Conservation (phyloP, 2,888 invertebrate species). For the Agrotis segetum region DNA sequence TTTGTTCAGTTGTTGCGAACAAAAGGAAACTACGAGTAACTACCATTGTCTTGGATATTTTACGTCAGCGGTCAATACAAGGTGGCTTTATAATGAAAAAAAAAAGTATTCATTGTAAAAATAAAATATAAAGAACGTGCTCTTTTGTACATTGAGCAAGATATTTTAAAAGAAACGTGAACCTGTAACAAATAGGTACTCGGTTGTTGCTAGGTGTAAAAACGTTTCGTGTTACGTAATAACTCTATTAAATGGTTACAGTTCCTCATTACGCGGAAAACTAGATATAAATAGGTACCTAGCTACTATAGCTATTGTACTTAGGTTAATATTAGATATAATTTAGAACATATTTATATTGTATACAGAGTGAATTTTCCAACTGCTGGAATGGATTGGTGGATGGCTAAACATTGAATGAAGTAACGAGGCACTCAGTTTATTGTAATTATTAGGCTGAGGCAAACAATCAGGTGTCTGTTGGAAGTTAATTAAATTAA, state of each 20-base stretch:
- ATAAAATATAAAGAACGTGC: slow-evolving; percentile 51
- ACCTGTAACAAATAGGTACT: slow-evolving; percentile 15
- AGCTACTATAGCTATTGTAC: not conserved
- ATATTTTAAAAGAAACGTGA: slow-evolving; percentile 41
- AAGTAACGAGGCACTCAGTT: too few relatives aligned
- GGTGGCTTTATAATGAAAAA: slow-evolving; percentile 9
- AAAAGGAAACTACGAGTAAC: slow-evolving; percentile 48
- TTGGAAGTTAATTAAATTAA: too few relatives aligned
- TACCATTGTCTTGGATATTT: slow-evolving; percentile 45
- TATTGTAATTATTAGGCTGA: too few relatives aligned
- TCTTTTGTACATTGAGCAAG: slow-evolving; percentile 51
- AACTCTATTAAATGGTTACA: not conserved
- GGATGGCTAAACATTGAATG: too few relatives aligned
- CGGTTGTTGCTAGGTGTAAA: slow-evolving; percentile 18
- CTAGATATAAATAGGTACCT: not conserved
- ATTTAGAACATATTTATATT: too few relatives aligned
- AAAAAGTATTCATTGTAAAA: slow-evolving; percentile 25
- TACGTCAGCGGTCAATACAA: slow-evolving; percentile 24
- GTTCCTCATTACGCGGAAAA: slow-evolving; percentile 24
- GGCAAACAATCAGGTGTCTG: too few relatives aligned
- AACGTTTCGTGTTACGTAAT: slow-evolving; percentile 27
- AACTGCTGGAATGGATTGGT: too few relatives aligned
- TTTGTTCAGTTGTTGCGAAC: slow-evolving; percentile 33
- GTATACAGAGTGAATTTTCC: too few relatives aligned
- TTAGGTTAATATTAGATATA: not conserved